A percentile compares a stretch with the other conserved stretches of the same genome.
phyloP scores from a whole-genome alignment of 2,113 vertebrate species.

The Paedocypris sp. region DNA sequence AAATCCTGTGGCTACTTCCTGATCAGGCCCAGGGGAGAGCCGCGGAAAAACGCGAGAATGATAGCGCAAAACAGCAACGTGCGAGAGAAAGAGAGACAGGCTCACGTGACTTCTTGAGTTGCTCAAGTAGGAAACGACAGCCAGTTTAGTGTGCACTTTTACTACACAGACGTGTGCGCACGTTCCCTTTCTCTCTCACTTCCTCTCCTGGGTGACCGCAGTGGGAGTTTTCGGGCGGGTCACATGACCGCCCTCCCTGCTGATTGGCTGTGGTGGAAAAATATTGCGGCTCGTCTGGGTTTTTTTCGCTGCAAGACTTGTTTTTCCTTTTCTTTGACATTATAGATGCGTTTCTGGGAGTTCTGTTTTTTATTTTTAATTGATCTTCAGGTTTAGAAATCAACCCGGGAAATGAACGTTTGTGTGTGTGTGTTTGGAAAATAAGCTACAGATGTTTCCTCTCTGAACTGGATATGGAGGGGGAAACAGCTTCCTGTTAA shows the following conservation, averaged over 20 bases:
- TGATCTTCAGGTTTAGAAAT: background rate
- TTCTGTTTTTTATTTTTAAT: too few species aligned
- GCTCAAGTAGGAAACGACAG: too few species aligned
- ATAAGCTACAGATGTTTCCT: slow-evolving; percentile 68
- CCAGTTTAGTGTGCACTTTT: slow-evolving; percentile 17
- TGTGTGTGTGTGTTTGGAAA: slow-evolving; percentile 47
- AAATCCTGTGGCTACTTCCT: slow-evolving; percentile 48
- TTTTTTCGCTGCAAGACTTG: background rate
- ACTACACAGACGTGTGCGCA: background rate
- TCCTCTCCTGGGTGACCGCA: slow-evolving; percentile 4
- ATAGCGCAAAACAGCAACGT: too few species aligned
- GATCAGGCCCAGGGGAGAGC: slow-evolving; percentile 38
- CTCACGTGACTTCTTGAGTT: slow-evolving; percentile 19
- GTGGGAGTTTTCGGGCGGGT: background rate
- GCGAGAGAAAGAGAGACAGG: background rate
- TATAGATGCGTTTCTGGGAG: too few species aligned
- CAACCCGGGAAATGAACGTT: slow-evolving; percentile 8
- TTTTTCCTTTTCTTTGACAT: too few species aligned
- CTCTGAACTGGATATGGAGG: slow-evolving; percentile 41
- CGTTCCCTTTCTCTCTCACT: slow-evolving; percentile 16
- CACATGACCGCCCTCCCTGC: background rate
- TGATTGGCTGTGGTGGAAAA: background rate
- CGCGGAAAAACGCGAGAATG: too few species aligned
- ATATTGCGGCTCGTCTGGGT: background rate
- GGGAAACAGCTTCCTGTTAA: slow-evolving; percentile 56